phyloP scores from a whole-genome alignment of 2,797 vertebrate genomes.

The Psittacula echo region DNA sequence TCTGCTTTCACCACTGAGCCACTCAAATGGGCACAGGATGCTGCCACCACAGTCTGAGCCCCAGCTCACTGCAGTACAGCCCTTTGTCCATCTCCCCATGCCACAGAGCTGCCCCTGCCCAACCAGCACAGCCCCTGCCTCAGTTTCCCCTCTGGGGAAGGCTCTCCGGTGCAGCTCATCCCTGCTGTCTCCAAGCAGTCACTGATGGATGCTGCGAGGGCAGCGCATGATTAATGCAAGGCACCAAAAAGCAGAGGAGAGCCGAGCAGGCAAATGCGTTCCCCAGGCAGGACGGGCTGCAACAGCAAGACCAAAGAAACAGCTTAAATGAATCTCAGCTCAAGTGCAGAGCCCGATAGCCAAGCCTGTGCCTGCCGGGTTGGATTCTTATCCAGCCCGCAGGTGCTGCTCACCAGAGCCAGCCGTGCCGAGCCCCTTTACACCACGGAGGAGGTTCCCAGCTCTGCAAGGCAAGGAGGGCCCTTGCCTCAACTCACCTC shows the following conservation, averaged over 20 bases:
- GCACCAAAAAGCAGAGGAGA: constrained; percentile 31
- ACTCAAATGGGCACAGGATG: background rate
- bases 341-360: background rate
- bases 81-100: accelerated
- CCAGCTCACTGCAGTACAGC: background rate
- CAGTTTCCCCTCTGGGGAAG: background rate
- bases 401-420: background rate
- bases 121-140: background rate
- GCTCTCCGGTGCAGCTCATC: background rate
- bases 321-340: constrained; percentile 10
- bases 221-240: constrained; percentile 43
- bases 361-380: background rate
- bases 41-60: background rate
- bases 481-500: constrained; percentile 43
- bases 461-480: background rate
- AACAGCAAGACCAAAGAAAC: background rate
- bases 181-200: background rate
- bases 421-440: accelerated
- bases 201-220: background rate
- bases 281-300: constrained; percentile 40
- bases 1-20: background rate
- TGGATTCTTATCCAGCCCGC: background rate
- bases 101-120: background rate
- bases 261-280: constrained; percentile 6
- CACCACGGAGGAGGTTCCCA: background rate